Conservation (phyloP, 2,888 invertebrate species). For the Tipula confusa region DNA sequence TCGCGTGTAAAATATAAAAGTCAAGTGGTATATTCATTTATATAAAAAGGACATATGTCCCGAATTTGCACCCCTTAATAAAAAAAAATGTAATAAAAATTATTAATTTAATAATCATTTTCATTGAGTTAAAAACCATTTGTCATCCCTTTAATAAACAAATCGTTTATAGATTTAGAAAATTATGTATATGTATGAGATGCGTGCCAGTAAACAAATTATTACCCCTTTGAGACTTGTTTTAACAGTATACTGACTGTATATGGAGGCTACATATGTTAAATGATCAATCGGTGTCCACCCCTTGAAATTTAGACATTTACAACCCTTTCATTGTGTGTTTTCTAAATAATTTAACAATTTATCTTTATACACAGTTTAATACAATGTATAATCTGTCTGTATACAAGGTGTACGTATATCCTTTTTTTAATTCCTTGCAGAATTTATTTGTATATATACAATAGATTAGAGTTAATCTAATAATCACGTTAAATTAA, state of each 20-base stretch:
- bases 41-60: background rate
- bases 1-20: background rate
- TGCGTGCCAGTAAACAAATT: background rate
- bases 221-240: background rate
- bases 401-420: background rate
- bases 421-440: background rate
- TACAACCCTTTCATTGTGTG: background rate
- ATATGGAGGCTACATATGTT: background rate
- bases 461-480: conserved; percentile 7
- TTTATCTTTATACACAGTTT: background rate
- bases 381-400: background rate
- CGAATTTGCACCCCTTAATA: background rate
- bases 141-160: conserved; percentile 12
- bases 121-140: background rate
- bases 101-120: conserved; percentile 20
- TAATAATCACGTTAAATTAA: conserved; percentile 25
- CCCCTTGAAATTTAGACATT: background rate
- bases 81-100: background rate
- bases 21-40: background rate
- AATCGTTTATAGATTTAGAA: background rate
- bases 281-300: background rate
- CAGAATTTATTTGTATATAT: background rate
- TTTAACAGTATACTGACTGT: background rate
- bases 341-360: conserved; percentile 14
- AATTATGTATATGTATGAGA: background rate